phyloP scores from a whole-genome alignment of 2,797 vertebrate species.

The Discoglossus pictus region DNA sequence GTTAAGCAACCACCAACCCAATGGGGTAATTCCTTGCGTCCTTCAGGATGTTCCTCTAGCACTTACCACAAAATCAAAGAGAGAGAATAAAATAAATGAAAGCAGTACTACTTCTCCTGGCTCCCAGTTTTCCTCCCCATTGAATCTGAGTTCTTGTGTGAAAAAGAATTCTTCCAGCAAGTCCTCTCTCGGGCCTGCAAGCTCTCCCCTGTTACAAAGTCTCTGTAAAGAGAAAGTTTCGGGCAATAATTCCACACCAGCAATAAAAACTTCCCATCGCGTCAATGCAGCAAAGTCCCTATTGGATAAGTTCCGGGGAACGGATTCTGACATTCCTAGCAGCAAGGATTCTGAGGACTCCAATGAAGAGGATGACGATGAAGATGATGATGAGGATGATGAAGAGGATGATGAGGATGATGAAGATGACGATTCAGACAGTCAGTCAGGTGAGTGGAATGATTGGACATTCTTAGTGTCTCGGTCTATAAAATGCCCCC shows the following conservation, averaged over 20 bases:
- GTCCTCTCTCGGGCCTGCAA: slow-evolving; percentile 61
- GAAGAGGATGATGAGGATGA: slow-evolving; percentile 85
- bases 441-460: slow-evolving; percentile 89
- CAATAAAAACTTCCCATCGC: slow-evolving; percentile 66
- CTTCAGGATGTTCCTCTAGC: slow-evolving; percentile 91
- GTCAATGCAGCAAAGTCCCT: slow-evolving; percentile 77
- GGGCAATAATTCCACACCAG: slow-evolving; percentile 63
- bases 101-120: slow-evolving; percentile 68
- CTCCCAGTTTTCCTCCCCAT: slow-evolving; percentile 71
- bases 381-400: slow-evolving; percentile 77
- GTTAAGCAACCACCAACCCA: slow-evolving; percentile 83
- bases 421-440: slow-evolving; percentile 90
- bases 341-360: slow-evolving; percentile 92
- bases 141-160: slow-evolving; percentile 79
- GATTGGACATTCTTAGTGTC: no score
- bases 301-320: slow-evolving; percentile 76
- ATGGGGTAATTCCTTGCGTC: slow-evolving; percentile 76
- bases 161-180: slow-evolving; percentile 71
- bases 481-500: no score
- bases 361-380: slow-evolving; percentile 87
- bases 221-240: slow-evolving; percentile 77
- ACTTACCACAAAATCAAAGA: slow-evolving; percentile 84
- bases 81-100: slow-evolving; percentile 69
- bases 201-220: slow-evolving; percentile 74
- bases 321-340: slow-evolving; percentile 83